These are phyloP conservation scores for Nannoperca obscura DNA, from an alignment of 2,797 vertebrate species.

Conservation along the genomic window DNA sequence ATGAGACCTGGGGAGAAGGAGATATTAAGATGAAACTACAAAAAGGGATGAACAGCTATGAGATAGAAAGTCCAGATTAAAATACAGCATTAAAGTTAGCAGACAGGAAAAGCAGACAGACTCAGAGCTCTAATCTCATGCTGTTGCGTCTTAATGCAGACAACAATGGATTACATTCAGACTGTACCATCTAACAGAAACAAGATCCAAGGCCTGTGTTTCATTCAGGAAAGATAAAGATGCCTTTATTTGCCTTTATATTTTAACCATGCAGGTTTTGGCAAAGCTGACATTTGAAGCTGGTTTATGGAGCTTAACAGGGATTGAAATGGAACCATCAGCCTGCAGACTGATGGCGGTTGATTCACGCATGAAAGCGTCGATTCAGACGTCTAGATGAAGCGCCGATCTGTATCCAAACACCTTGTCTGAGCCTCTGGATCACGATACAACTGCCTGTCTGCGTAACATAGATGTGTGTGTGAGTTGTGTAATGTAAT, in stretches of 20 bases:
- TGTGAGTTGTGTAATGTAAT: neutral
- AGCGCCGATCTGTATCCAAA: conserved; percentile 41
- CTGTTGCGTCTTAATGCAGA: conserved; percentile 13
- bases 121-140: neutral
- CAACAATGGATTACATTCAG: conserved; percentile 36
- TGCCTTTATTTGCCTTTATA: no score
- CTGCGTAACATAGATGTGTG: neutral
- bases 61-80: neutral
- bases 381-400: neutral
- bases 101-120: neutral
- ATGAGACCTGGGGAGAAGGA: conserved; percentile 87
- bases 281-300: conserved; percentile 17
- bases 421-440: conserved; percentile 17
- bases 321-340: neutral
- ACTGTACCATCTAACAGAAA: conserved; percentile 1
- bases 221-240: neutral
- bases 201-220: neutral
- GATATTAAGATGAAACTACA: neutral
- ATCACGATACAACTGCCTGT: neutral
- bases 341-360: conserved; percentile 26
- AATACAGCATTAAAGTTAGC: no score
- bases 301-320: conserved; percentile 14
- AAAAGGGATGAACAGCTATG: neutral
- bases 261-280: conserved; percentile 6
- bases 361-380: conserved; percentile 33